Percentiles rank a stretch among this genome's conserved stretches.
Conservation (phyloP, 2,888 invertebrate species). For the Nomada ruficornis region DNA sequence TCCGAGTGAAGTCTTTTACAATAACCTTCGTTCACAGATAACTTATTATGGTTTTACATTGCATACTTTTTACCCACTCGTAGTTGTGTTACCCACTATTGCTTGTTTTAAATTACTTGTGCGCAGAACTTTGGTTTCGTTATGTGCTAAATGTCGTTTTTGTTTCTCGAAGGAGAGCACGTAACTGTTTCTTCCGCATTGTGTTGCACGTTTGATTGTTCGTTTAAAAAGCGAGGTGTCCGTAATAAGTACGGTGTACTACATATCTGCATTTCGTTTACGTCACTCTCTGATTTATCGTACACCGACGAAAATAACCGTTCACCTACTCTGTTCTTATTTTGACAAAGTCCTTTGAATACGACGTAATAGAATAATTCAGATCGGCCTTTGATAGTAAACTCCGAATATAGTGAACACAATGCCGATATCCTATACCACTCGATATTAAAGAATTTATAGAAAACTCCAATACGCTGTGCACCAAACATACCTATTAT, state of each 20-base stretch:
- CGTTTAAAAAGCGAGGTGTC: neutral
- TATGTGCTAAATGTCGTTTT: neutral
- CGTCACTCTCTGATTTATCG: slow-evolving; percentile 36
- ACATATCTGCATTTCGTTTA: slow-evolving; percentile 14
- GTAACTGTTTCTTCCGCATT: neutral
- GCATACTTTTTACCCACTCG: too few relatives aligned
- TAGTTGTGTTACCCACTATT: too few relatives aligned
- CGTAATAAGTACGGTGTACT: slow-evolving; percentile 10
- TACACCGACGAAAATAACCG: slow-evolving; percentile 25
- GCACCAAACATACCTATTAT: too few relatives aligned
- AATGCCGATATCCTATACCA: neutral
- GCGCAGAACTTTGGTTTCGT: neutral
- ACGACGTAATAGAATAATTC: slow-evolving; percentile 7
- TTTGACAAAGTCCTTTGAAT: slow-evolving; percentile 22
- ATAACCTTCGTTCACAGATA: neutral
- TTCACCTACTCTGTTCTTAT: slow-evolving; percentile 2
- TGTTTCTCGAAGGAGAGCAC: too few relatives aligned
- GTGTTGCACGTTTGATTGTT: neutral
- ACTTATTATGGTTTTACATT: neutral
- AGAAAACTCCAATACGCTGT: too few relatives aligned
- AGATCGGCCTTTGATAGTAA: neutral
- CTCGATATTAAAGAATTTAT: too few relatives aligned
- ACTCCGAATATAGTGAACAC: too few relatives aligned
- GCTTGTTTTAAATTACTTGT: too few relatives aligned
- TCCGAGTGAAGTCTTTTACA: slow-evolving; percentile 19